Base-by-base conservation (phyloP, 2,888 invertebrate species). In the Drosophila pegasa region DNA sequence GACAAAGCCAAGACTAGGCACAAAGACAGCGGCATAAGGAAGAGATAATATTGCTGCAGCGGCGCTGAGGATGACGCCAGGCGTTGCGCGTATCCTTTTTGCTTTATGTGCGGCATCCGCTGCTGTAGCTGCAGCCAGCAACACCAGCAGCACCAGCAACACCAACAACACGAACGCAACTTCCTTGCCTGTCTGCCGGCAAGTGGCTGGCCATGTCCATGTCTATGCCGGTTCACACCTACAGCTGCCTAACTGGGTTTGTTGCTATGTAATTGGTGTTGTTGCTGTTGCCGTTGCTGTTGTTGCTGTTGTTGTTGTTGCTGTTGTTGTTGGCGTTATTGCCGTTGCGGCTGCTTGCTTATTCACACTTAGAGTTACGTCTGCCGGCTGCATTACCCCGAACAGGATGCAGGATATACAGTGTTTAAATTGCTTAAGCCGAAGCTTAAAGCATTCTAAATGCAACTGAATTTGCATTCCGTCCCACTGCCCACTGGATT, bases 381-480 rank as follows among this genome's bases (percentile, higher is more conserved):
- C 67, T 77, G 62, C 52, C 67, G 69, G 69, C 64, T 71, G 72
- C 73, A 81, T 71, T 64, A 38, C 68, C 67, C 54, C 58, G 12
- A 48, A 72, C 82, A 73, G 86, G 83, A 85, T 75, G 71, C 78
- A 75, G 87, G 85, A 87, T 85, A 80, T 87, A 80, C 83, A 86
- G 78, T 80, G 77, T 71, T 85, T 87, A 85, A 85, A 83, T 82
- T 79, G 84, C 71, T 74, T 74, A 70, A 80, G 73, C 65, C 68
- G 57, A 48, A 51, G 75, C 85, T 87, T 87, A 76, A 85, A 85
- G 72, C 69, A 40, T 60, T 60, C 59, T 16, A 62, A 52, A 25
- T 67, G 68, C 84, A 72, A 50, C 71, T 56, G 70, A 50, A 82
- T 82, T 82, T 85, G 82, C 86, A 83, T 83, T 48, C 60, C 67